These are phyloP conservation scores for Eupeodes latifasciatus DNA, from an alignment of 2,888 invertebrate species.

Conservation along the genomic window DNA sequence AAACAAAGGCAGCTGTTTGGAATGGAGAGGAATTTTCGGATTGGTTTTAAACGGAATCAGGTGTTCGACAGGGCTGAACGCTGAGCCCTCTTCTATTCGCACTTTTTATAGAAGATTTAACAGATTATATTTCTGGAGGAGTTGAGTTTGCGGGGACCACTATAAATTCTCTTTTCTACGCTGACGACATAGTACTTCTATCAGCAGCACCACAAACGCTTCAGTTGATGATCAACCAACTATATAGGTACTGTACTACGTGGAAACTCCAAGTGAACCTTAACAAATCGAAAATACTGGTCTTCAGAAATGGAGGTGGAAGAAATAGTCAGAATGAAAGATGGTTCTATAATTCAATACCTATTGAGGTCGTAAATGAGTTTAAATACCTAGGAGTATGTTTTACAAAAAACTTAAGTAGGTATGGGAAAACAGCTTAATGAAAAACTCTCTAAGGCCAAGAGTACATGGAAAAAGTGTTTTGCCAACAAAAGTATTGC, in stretches of 20 bases:
- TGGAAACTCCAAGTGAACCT: too few relatives aligned
- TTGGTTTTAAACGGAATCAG: neutral
- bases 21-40: slow-evolving; percentile 5
- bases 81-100: neutral
- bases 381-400: neutral
- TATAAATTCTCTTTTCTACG: neutral
- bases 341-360: neutral
- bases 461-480: too few relatives aligned
- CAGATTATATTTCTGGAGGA: too few relatives aligned
- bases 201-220: neutral
- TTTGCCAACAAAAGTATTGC: too few relatives aligned
- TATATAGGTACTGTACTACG: neutral
- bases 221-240: neutral
- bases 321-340: neutral
- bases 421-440: neutral
- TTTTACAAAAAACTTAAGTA: neutral
- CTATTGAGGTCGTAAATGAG: neutral
- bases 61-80: slow-evolving; percentile 3
- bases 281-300: neutral
- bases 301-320: slow-evolving; percentile 12
- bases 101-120: neutral
- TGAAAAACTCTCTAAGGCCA: neutral
- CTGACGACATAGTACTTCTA: neutral
- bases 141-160: too few relatives aligned
- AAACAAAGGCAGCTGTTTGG: slow-evolving; percentile 12